Percentiles rank a stretch among this genome's conserved stretches.
These are phyloP conservation scores for Trematocara unimaculatum DNA, from an alignment of 2,113 vertebrate genomes.

Conservation along the genomic window DNA sequence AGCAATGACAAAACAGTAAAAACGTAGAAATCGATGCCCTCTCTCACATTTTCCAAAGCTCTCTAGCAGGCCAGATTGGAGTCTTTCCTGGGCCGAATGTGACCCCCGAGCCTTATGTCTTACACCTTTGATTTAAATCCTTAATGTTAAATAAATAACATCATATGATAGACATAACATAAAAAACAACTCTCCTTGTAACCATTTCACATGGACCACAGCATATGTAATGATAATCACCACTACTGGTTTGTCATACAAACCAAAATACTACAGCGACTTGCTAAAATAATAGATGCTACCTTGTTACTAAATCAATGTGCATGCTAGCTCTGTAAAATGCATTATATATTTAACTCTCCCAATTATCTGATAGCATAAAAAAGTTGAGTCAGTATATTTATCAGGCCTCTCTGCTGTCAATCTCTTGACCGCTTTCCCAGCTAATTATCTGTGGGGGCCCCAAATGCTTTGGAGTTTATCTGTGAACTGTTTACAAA, in stretches of 20 bases:
- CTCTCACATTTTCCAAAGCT: not conserved
- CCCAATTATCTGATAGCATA: not conserved
- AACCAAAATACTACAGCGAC: not conserved
- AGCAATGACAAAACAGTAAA: not conserved
- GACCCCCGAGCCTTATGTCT: not conserved
- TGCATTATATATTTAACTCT: not conserved
- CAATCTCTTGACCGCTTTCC: slow-evolving; percentile 56
- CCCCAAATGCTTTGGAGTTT: slow-evolving; percentile 56
- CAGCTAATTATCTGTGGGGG: slow-evolving; percentile 68
- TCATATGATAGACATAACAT: not conserved
- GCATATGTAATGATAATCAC: not conserved
- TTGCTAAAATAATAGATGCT: not conserved
- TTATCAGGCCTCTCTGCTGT: slow-evolving; percentile 16
- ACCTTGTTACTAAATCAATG: not conserved
- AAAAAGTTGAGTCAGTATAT: not conserved
- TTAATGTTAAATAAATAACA: not conserved
- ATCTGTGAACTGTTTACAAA: slow-evolving; percentile 73
- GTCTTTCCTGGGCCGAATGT: not conserved
- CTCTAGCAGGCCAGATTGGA: not conserved
- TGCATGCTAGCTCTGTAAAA: not conserved
- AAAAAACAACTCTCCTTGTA: not conserved
- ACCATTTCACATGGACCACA: not conserved
- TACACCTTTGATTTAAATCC: not conserved
- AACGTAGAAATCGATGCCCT: not conserved
- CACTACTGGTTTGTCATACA: not conserved